These are phyloP conservation scores for Aproaerema taeniolella DNA, from an alignment of 2,888 invertebrate species.

Conservation along the genomic window DNA sequence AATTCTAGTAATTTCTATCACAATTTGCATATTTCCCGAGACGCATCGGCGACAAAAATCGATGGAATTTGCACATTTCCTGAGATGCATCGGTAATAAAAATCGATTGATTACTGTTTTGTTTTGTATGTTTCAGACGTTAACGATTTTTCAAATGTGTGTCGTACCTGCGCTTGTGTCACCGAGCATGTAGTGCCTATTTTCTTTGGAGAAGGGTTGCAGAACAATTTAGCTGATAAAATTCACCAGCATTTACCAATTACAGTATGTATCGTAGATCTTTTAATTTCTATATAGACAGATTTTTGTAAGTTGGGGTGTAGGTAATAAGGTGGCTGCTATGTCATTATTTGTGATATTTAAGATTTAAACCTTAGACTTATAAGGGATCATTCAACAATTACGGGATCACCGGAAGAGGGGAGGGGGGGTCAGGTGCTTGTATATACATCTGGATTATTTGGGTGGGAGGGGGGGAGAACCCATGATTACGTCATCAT, in stretches of 20 bases:
- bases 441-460: no score
- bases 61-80: not conserved
- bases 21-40: not conserved
- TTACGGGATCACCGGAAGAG: not conserved
- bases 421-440: no score
- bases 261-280: no score
- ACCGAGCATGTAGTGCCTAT: constrained; percentile 77
- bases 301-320: not conserved
- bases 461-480: no score
- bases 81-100: not conserved
- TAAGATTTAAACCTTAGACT: not conserved
- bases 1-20: not conserved
- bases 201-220: constrained; percentile 78
- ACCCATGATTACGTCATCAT: no score
- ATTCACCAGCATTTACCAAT: constrained; percentile 81
- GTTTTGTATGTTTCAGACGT: constrained; percentile 29
- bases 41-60: not conserved
- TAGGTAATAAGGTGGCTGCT: not conserved
- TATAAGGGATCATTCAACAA: not conserved
- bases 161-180: constrained; percentile 75
- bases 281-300: not conserved
- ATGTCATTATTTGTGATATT: not conserved
- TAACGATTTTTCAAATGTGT: constrained; percentile 48
- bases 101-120: not conserved
- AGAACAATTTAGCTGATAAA: constrained; percentile 77